These are phyloP conservation scores for Phaetusa simplex DNA, from an alignment of 2,113 vertebrate species.

Conservation along the genomic window DNA sequence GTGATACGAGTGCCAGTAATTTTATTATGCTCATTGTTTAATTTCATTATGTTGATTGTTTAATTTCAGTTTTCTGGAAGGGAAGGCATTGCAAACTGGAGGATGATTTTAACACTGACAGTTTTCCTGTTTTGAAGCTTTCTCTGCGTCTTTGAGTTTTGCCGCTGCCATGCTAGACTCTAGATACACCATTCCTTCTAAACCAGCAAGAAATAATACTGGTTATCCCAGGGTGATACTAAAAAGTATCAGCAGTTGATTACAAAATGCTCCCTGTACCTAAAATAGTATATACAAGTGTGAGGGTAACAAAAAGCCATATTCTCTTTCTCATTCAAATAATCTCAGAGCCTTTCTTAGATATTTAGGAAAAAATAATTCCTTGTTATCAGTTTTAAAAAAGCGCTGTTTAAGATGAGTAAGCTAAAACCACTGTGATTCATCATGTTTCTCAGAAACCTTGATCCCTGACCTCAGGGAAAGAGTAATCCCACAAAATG, in stretches of 20 bases:
- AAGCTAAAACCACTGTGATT: conserved; percentile 36
- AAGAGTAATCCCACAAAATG: conserved; percentile 6
- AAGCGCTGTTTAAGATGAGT: neutral
- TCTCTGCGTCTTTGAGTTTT: neutral
- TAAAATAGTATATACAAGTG: neutral
- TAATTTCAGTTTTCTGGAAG: neutral
- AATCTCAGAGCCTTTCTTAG: neutral
- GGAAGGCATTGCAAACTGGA: neutral
- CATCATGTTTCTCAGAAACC: conserved; percentile 32
- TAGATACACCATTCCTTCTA: neutral
- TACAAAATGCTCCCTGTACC: neutral
- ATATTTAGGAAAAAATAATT: neutral
- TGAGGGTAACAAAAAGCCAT: neutral
- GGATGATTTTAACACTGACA: neutral
- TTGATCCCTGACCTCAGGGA: conserved; percentile 32
- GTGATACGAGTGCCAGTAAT: neutral
- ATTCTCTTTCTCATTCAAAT: neutral
- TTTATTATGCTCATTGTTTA: neutral
- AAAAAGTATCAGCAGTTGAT: neutral
- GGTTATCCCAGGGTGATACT: neutral
- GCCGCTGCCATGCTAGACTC: neutral
- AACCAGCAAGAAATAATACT: neutral
- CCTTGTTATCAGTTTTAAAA: neutral
- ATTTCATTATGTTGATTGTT: neutral
- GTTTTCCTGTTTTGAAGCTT: neutral